Evolutionary conservation across 2,797 vertebrate genomes (phyloP).

Genomic region (Iguana delicatissima): DNA sequence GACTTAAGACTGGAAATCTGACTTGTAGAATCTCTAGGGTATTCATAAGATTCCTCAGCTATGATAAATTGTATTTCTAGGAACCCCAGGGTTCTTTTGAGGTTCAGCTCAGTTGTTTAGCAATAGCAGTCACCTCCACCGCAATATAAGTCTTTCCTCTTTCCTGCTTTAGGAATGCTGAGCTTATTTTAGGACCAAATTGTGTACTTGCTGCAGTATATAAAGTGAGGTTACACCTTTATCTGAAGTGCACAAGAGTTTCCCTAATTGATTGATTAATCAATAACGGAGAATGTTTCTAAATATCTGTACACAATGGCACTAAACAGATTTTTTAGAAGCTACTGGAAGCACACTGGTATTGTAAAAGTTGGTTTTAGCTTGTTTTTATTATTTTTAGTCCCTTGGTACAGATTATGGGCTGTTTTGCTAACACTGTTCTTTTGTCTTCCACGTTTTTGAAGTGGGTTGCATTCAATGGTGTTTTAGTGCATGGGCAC

Average conservation of each 20-base stretch:
- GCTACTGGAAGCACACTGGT: background rate
- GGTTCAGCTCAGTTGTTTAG: background rate
- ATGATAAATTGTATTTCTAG: background rate
- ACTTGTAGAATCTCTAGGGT: background rate
- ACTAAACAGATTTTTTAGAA: background rate
- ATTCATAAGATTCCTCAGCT: background rate
- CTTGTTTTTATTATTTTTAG: background rate
- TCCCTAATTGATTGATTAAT: no score
- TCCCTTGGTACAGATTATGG: background rate
- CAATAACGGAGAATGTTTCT: background rate
- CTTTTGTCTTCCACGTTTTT: background rate
- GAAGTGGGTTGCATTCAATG: background rate
- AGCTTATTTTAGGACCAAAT: background rate
- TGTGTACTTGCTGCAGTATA: background rate
- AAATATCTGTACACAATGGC: background rate
- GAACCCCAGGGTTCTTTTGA: background rate
- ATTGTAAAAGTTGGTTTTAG: background rate
- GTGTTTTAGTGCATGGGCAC: background rate
- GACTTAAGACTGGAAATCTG: background rate
- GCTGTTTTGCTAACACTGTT: background rate
- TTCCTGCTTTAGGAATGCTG: background rate
- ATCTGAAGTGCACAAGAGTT: background rate
- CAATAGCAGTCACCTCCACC: no score
- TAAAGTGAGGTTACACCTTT: background rate
- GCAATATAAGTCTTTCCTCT: background rate